Evolutionary conservation across 2,797 vertebrate genomes (phyloP).

Genomic region (Peromyscus melanophrys): DNA sequence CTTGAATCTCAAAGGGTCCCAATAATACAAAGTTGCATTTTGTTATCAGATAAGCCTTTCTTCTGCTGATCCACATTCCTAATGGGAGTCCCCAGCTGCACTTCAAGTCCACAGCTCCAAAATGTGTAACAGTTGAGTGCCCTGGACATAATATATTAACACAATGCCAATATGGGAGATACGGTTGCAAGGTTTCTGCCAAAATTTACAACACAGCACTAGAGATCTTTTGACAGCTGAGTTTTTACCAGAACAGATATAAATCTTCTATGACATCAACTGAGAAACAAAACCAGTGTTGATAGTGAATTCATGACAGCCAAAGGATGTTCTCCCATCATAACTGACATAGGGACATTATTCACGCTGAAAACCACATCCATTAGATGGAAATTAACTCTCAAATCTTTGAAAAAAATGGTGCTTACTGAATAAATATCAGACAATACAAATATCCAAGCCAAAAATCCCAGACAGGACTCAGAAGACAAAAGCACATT

Average conservation of each 20-base stretch:
- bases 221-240: constrained; percentile 37
- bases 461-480: constrained; percentile 53
- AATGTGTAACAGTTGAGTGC: not conserved
- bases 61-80: not conserved
- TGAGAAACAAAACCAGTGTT: constrained; percentile 61
- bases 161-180: not conserved
- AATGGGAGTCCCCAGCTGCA: not conserved
- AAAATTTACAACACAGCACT: not conserved
- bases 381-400: constrained; percentile 58
- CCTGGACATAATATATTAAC: constrained; percentile 3
- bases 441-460: constrained; percentile 1
- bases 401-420: constrained; percentile 21
- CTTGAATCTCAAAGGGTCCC: not conserved
- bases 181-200: not conserved
- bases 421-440: constrained; percentile 41
- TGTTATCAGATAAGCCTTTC: not conserved
- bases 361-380: constrained; percentile 57
- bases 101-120: not conserved
- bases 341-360: constrained; percentile 18
- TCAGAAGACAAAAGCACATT: not conserved
- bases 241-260: constrained; percentile 61
- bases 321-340: not conserved
- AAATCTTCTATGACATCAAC: constrained; percentile 67
- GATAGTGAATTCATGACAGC: constrained; percentile 63
- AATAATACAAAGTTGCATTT: not conserved